phyloP scores from a whole-genome alignment of 2,797 vertebrate genomes.

The Thunnus albacares region DNA sequence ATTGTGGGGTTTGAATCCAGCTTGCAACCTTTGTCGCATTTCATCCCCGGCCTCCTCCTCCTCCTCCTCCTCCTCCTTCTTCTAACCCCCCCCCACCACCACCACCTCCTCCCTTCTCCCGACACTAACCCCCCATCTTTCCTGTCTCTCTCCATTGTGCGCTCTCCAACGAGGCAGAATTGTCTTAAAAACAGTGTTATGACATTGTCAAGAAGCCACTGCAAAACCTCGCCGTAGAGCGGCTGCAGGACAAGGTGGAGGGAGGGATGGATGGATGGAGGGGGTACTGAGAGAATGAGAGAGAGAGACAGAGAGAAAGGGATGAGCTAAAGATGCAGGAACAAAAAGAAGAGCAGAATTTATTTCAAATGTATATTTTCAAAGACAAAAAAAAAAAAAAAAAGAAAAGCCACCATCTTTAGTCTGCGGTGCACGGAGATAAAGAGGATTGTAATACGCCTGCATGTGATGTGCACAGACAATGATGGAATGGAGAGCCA shows the following conservation, averaged over 20 bases:
- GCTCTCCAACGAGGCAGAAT: conserved; percentile 34
- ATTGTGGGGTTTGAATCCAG: conserved; percentile 60
- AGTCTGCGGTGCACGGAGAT: conserved; percentile 33
- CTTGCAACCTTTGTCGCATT: conserved; percentile 81
- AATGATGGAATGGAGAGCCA: conserved; percentile 76
- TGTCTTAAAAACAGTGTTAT: conserved; percentile 67
- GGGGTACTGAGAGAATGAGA: conserved; percentile 64
- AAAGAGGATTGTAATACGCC: conserved; percentile 45
- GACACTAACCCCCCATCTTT: conserved; percentile 61
- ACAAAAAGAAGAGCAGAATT: conserved; percentile 52
- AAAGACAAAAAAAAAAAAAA: conserved; percentile 28
- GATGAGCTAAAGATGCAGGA: conserved; percentile 55
- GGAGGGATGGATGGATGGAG: conserved; percentile 49
- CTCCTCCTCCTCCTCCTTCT: neutral
- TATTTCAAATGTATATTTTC: conserved; percentile 30
- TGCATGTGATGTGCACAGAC: conserved; percentile 65
- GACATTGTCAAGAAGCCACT: conserved; percentile 79
- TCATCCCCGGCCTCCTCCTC: conserved; percentile 63
- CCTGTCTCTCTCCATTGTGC: conserved; percentile 75
- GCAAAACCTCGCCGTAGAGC: conserved; percentile 66
- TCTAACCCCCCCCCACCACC: conserved; percentile 1
- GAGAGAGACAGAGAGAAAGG: conserved; percentile 56
- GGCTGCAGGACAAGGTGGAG: conserved; percentile 72
- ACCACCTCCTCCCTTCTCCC: conserved; percentile 1
- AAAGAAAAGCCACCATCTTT: conserved; percentile 5